These are phyloP conservation scores for Plagiodera versicolora DNA, from an alignment of 2,888 invertebrate species.

Conservation along the genomic window DNA sequence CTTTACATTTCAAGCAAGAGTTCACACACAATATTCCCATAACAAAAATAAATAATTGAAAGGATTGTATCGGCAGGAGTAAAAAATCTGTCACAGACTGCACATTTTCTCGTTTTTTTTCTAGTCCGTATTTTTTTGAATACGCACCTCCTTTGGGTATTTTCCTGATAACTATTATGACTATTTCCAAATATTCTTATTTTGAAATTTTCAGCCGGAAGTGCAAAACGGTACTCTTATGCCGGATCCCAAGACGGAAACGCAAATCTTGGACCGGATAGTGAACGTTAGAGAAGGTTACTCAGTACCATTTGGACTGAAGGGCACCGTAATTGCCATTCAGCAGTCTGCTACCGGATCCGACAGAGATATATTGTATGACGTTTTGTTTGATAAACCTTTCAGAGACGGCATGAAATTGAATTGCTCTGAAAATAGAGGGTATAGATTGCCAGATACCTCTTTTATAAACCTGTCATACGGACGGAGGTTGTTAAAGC, in stretches of 20 bases:
- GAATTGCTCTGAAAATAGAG: slow-evolving; percentile 57
- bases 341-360: slow-evolving; percentile 46
- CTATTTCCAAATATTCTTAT: too few species aligned
- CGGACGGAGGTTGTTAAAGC: slow-evolving; percentile 55
- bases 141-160: too few species aligned
- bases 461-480: slow-evolving; percentile 65
- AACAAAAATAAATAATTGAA: too few species aligned
- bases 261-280: slow-evolving; percentile 79
- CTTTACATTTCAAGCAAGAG: too few species aligned
- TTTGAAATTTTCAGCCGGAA: slow-evolving; percentile 49
- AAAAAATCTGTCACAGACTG: too few species aligned
- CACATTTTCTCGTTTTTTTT: too few species aligned
- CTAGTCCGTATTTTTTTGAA: too few species aligned
- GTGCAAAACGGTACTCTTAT: slow-evolving; percentile 56
- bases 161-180: too few species aligned
- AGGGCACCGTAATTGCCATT: slow-evolving; percentile 83
- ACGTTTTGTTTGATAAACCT: slow-evolving; percentile 78
- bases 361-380: slow-evolving; percentile 64
- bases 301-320: slow-evolving; percentile 78
- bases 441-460: slow-evolving; percentile 58
- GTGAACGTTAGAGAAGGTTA: slow-evolving; percentile 74
- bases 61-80: too few species aligned
- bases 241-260: slow-evolving; percentile 71
- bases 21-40: too few species aligned
- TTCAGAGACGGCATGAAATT: slow-evolving; percentile 69